Base-by-base conservation (phyloP, 2,113 vertebrate species). In the Trematomus loennbergii region DNA sequence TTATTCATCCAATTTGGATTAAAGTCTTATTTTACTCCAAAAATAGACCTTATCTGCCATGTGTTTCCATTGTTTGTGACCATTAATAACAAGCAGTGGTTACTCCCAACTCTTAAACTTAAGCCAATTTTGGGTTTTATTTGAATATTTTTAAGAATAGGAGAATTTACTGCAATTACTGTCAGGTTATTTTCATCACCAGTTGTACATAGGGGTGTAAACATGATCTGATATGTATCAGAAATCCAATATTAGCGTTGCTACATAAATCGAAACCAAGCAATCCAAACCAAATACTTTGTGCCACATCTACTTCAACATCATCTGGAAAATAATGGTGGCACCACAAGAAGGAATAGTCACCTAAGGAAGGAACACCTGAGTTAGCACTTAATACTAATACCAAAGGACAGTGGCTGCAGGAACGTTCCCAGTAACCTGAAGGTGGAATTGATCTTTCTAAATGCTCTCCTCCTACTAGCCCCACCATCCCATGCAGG, bases 361-460 rank as follows among this genome's bases (percentile, higher is more conserved):
- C 63, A 17, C 45, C 22, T 2, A 25, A 11, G 46, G 46, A 18
- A 29, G 11, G 63, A 12, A 29, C 50, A 6, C 46, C 18, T 11
- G 22, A 4, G 4, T 49, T 65, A 2, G 63, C 15, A 11, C 15
- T n/a, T 29, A 18, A n/a, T 3, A n/a, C 25, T 33, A n/a, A 48
- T 9, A 15, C 22, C 48, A 49, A 3, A 55, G 52, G 16, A 50
- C 17, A 13, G 11, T 10, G 29, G 25, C 29, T 9, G 6, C 75
- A 74, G 25, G 59, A 75, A 86, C 84, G 61, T 75, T 18, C 12
- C 10, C 75, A 71, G 20, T 59, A 75, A 86, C 84, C 69, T 75
- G 33, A 11, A 50, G 43, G 70, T 79, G 54, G 55, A 78, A 55
- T 82, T 22, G 10, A 63, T 40, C 70, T 72, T 72, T 84, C 57